These are phyloP conservation scores for Amblyornis subalaris DNA, from an alignment of 2,113 vertebrate species.

Conservation along the genomic window DNA sequence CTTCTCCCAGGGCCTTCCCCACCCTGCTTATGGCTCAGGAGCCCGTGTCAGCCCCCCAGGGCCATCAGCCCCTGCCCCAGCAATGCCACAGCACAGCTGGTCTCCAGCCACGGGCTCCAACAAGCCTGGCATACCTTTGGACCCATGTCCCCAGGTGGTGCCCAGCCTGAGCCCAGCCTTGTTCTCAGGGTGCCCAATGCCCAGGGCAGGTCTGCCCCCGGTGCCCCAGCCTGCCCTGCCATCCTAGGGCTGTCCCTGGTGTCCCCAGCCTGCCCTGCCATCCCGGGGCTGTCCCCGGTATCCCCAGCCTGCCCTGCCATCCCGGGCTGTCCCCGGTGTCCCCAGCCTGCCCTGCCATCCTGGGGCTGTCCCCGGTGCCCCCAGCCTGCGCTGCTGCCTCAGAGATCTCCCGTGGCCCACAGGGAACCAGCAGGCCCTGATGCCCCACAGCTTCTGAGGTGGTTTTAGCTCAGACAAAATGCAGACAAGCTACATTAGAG, in stretches of 20 bases:
- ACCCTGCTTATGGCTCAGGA: background rate
- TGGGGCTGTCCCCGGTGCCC: background rate
- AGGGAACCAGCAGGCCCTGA: background rate
- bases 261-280: background rate
- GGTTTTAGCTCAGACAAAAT: background rate
- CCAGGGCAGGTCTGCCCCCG: fast-evolving
- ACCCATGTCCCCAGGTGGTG: background rate
- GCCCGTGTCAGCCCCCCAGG: background rate
- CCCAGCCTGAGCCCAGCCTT: fast-evolving
- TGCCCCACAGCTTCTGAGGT: background rate
- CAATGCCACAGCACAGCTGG: fast-evolving
- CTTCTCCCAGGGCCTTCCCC: background rate
- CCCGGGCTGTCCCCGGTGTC: background rate
- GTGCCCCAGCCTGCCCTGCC: background rate
- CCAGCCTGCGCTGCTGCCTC: background rate
- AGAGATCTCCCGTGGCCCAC: background rate
- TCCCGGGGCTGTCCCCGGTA: background rate
- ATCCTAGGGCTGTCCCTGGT: fast-evolving
- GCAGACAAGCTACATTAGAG: background rate
- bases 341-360: background rate
- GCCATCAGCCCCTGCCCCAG: background rate
- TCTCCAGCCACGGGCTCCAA: fast-evolving
- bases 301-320: background rate
- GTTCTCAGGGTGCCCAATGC: fast-evolving
- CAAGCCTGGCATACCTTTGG: no score